A percentile compares a stretch with the other conserved stretches of the same genome.
phyloP scores from a whole-genome alignment of 2,113 vertebrate genomes.

The Cyprinodon brontotheroides region DNA sequence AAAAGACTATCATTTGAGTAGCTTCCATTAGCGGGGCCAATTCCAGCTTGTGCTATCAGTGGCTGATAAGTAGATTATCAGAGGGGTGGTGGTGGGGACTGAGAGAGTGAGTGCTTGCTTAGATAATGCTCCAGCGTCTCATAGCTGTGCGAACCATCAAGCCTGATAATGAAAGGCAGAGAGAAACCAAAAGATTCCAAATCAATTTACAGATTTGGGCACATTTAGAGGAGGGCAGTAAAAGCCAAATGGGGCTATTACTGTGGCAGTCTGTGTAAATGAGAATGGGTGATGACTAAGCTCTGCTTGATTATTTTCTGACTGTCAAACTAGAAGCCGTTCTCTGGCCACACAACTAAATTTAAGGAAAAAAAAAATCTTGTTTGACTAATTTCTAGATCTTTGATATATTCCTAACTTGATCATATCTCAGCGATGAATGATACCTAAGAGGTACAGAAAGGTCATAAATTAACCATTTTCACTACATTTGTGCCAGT shows the following conservation, averaged over 20 bases:
- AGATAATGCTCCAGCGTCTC: slow-evolving; percentile 59
- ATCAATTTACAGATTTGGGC: slow-evolving; percentile 68
- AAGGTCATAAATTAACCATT: not conserved
- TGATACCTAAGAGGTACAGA: not conserved
- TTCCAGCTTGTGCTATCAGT: slow-evolving; percentile 58
- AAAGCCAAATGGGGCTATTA: slow-evolving; percentile 41
- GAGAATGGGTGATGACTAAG: slow-evolving; percentile 5
- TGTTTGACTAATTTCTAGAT: not conserved
- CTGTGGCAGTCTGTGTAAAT: slow-evolving; percentile 24
- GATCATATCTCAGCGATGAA: not conserved
- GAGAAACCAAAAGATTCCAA: slow-evolving; percentile 59
- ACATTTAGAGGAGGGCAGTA: slow-evolving; percentile 45
- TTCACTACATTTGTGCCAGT: not conserved
- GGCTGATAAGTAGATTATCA: slow-evolving; percentile 67
- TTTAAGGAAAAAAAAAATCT: not conserved
- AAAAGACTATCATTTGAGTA: slow-evolving; percentile 57
- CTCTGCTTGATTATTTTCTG: slow-evolving; percentile 9
- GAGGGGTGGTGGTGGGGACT: slow-evolving; percentile 10
- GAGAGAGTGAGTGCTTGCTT: slow-evolving; percentile 47
- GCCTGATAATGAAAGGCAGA: slow-evolving; percentile 62
- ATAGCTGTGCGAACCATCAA: slow-evolving; percentile 40
- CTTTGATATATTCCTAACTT: not conserved
- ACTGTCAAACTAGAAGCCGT: slow-evolving; percentile 3
- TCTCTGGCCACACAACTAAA: not conserved
- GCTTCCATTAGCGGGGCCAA: slow-evolving; percentile 61